phyloP scores from a whole-genome alignment of 2,797 vertebrate species.

The Bradypodion ventrale region DNA sequence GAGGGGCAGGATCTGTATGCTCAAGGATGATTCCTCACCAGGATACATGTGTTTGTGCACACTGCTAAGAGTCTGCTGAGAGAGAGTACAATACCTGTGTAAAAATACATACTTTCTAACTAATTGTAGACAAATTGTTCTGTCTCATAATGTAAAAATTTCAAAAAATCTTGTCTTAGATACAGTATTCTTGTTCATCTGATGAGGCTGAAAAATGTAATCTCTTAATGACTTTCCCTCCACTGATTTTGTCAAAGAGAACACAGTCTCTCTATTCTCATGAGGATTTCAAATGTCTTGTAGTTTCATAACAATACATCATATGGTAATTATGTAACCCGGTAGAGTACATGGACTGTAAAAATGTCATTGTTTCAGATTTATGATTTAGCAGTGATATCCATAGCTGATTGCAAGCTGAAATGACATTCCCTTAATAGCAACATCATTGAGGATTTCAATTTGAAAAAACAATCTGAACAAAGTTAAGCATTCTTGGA shows the following conservation, averaged over 20 bases:
- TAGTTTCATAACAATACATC: constrained; percentile 1
- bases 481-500: not conserved
- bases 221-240: not conserved
- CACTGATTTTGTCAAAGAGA: not conserved
- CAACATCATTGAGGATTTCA: not conserved
- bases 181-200: not conserved
- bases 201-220: not conserved
- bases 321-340: not conserved
- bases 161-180: not conserved
- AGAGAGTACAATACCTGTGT: not conserved
- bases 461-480: not conserved
- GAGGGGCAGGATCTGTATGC: not conserved
- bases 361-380: not conserved
- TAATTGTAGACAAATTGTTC: not conserved
- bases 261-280: not conserved
- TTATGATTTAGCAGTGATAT: not conserved
- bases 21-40: not conserved
- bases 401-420: not conserved
- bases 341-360: not conserved
- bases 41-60: not conserved
- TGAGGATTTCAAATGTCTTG: not conserved
- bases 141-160: not conserved
- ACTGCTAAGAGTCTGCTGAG: not conserved
- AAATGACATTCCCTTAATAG: not conserved
- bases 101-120: not conserved